Evolutionary conservation across 2,888 invertebrate species (phyloP).

Genomic region (Cryptophagus acutangulus): DNA sequence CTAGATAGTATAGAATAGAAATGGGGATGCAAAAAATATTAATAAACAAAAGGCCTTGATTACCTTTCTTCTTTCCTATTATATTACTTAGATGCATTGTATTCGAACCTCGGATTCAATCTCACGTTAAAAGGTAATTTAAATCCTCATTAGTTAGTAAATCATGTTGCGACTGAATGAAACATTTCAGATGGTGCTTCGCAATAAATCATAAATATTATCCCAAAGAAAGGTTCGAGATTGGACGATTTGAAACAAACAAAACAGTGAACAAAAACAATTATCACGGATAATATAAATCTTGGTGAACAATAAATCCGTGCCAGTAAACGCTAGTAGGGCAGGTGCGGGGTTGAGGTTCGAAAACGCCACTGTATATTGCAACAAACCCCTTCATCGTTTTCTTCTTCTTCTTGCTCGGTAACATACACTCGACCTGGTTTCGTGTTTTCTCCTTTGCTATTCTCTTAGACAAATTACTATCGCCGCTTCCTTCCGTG

Average conservation of each 20-base stretch:
- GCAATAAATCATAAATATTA: conserved; percentile 13
- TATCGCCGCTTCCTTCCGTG: conserved; percentile 34
- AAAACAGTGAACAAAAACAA: conserved; percentile 28
- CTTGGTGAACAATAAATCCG: conserved; percentile 27
- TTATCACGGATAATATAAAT: conserved; percentile 32
- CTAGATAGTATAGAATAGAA: too few relatives aligned
- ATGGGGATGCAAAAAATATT: too few relatives aligned
- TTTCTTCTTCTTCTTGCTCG: too few relatives aligned
- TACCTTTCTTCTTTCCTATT: too few relatives aligned
- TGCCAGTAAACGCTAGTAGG: conserved; percentile 22
- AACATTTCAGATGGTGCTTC: conserved; percentile 7
- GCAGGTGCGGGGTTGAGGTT: conserved; percentile 17
- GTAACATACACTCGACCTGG: conserved; percentile 18
- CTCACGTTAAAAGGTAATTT: conserved; percentile 10
- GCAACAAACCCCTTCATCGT: conserved; percentile 18
- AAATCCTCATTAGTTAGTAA: conserved; percentile 12
- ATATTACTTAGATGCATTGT: too few relatives aligned
- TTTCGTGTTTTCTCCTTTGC: conserved; percentile 18
- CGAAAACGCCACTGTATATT: conserved; percentile 22
- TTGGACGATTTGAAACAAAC: conserved; percentile 18
- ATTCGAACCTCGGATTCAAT: too few relatives aligned
- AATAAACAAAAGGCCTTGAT: too few relatives aligned
- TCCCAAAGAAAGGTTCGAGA: conserved; percentile 11
- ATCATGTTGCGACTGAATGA: conserved; percentile 6
- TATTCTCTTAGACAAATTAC: conserved; percentile 37